Percentiles rank a stretch among this genome's conserved stretches.
These are phyloP conservation scores for Alviniconcha marisindica DNA, from an alignment of 1,140 invertebrate genomes.

Conservation along the genomic window DNA sequence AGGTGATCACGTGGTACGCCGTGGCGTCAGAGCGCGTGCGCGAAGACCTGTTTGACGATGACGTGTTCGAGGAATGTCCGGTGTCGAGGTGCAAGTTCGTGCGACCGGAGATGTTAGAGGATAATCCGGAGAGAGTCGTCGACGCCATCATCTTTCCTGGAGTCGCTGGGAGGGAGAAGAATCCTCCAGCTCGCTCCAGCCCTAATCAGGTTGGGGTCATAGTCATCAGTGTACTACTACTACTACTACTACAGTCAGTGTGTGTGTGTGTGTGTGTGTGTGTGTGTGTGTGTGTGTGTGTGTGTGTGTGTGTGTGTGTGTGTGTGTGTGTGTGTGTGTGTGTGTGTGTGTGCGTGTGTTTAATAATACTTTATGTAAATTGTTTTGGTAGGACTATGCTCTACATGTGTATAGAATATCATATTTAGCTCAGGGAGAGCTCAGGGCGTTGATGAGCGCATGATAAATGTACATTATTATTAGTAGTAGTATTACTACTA, in stretches of 20 bases:
- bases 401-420: too few relatives aligned
- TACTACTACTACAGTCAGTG: not conserved
- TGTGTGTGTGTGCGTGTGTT: too few relatives aligned
- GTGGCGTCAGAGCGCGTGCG: slow-evolving; percentile 19
- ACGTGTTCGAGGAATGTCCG: slow-evolving; percentile 30
- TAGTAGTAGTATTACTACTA: not conserved
- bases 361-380: too few relatives aligned
- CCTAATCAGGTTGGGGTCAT: slow-evolving; percentile 25
- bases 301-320: too few relatives aligned
- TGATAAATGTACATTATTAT: too few relatives aligned
- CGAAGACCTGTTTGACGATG: slow-evolving; percentile 36
- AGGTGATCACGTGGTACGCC: slow-evolving; percentile 39
- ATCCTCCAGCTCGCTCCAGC: not conserved
- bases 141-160: slow-evolving; percentile 33
- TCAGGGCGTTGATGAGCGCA: too few relatives aligned
- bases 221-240: too few relatives aligned
- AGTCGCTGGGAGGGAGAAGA: slow-evolving; percentile 3
- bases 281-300: too few relatives aligned
- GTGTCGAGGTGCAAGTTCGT: slow-evolving; percentile 14
- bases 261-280: too few relatives aligned
- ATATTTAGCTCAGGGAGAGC: not conserved
- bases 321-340: too few relatives aligned
- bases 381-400: too few relatives aligned
- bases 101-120: slow-evolving; percentile 6
- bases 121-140: slow-evolving; percentile 7